Percentiles rank a stretch among this genome's conserved stretches.
These are phyloP conservation scores for Scrobipalpa atriplicella DNA, from an alignment of 2,888 invertebrate genomes.

Conservation along the genomic window DNA sequence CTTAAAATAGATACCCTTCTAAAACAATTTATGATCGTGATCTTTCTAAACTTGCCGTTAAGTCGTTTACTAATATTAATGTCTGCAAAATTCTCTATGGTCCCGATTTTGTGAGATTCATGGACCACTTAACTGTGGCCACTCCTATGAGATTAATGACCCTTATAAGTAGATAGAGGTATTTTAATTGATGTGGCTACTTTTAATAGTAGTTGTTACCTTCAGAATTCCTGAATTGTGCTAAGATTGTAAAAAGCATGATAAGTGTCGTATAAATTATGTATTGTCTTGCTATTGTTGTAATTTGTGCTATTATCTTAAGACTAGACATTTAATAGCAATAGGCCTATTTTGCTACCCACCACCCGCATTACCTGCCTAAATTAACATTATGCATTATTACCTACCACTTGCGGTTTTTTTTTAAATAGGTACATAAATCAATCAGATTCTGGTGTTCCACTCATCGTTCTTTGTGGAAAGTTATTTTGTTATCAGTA, in stretches of 20 bases:
- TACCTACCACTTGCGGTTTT: too few species aligned
- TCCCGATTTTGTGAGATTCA: conserved; percentile 15
- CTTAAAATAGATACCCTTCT: conserved; percentile 10
- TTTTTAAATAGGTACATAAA: too few species aligned
- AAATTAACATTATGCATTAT: neutral
- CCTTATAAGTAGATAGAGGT: neutral
- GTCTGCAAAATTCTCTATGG: conserved; percentile 18
- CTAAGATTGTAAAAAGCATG: neutral
- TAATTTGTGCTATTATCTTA: neutral
- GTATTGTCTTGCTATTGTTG: too few species aligned
- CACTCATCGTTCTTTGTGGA: too few species aligned
- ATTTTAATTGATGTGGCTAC: conserved; percentile 3
- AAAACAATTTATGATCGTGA: conserved; percentile 15
- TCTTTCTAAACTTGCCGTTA: conserved; percentile 9
- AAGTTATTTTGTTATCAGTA: neutral
- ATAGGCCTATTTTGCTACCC: neutral
- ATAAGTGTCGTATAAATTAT: neutral
- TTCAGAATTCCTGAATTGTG: conserved; percentile 9
- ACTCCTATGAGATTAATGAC: neutral
- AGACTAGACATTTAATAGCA: neutral
- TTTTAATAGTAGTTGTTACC: neutral
- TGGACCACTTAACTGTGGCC: conserved; percentile 14
- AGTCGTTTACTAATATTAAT: neutral
- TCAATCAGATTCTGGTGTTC: too few species aligned
- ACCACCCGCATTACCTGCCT: neutral